These are phyloP conservation scores for Sinodicranocentrus sp. DNA, from an alignment of 2,888 invertebrate genomes.

Conservation along the genomic window DNA sequence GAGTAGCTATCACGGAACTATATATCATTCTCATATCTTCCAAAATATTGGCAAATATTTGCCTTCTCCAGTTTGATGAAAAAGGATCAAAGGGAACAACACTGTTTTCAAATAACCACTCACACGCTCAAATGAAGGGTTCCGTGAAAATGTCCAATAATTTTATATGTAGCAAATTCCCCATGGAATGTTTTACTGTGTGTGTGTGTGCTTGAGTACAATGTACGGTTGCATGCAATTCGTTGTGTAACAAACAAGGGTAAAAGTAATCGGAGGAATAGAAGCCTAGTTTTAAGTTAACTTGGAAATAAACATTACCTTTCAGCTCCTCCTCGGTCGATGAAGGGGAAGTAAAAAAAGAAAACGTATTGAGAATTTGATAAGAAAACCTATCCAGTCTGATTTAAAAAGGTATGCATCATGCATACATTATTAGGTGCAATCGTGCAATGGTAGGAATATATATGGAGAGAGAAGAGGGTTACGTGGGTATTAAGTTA, in stretches of 20 bases:
- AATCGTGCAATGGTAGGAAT: too few relatives aligned
- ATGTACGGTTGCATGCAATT: background rate
- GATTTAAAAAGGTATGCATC: constrained; percentile 7
- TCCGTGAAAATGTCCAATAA: constrained; percentile 49
- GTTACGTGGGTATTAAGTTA: too few relatives aligned
- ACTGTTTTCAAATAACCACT: too few relatives aligned
- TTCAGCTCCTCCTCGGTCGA: constrained; percentile 10
- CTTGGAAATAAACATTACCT: background rate
- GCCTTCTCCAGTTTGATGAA: too few relatives aligned
- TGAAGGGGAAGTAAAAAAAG: background rate
- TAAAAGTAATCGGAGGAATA: background rate
- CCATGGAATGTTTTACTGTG: constrained; percentile 8
- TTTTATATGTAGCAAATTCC: constrained; percentile 29
- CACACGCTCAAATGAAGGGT: constrained; percentile 3
- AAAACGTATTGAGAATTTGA: background rate
- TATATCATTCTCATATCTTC: too few relatives aligned
- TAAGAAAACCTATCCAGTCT: background rate
- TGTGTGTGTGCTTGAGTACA: too few relatives aligned
- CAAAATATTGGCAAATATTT: too few relatives aligned
- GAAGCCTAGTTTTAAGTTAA: background rate
- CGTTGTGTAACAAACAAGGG: background rate
- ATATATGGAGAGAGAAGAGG: too few relatives aligned
- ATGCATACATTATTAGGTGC: too few relatives aligned
- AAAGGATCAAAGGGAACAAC: too few relatives aligned
- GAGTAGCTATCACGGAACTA: too few relatives aligned